Percentiles rank a stretch among this genome's conserved stretches.
phyloP scores from a whole-genome alignment of 2,888 invertebrate species.

The Dicranocentrus wangi region DNA sequence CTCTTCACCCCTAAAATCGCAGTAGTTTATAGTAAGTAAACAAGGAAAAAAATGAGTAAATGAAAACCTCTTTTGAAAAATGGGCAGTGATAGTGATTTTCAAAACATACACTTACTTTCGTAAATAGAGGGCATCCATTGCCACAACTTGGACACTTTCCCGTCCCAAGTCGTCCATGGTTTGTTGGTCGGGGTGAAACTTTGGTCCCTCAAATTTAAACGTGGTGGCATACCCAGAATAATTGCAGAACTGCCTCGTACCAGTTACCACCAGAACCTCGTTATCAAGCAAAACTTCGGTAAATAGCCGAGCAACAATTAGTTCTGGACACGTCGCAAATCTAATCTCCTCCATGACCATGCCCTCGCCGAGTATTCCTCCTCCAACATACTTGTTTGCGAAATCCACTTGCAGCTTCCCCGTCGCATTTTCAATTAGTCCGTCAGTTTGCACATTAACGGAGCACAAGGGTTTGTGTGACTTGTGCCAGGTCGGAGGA shows the following conservation, averaged over 20 bases:
- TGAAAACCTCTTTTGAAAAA: neutral
- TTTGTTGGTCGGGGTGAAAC: constrained; percentile 78
- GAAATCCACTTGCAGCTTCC: constrained; percentile 93
- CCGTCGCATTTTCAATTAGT: constrained; percentile 92
- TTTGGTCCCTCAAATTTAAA: constrained; percentile 74
- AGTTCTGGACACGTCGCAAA: constrained; percentile 96
- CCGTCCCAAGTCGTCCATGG: neutral
- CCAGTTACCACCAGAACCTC: constrained; percentile 86
- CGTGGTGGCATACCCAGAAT: constrained; percentile 75
- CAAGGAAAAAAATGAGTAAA: neutral
- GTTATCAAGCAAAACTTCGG: constrained; percentile 84
- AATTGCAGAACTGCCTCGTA: constrained; percentile 75
- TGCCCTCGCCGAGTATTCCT: neutral
- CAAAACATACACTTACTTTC: neutral
- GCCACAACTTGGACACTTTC: constrained; percentile 75
- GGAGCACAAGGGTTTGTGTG: neutral
- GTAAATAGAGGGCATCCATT: constrained; percentile 76
- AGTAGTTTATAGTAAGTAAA: no score
- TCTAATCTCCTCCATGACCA: constrained; percentile 92
- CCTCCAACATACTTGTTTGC: constrained; percentile 81
- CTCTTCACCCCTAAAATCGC: neutral
- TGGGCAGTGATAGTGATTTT: neutral
- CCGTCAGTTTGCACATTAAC: constrained; percentile 94
- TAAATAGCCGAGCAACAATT: constrained; percentile 88
- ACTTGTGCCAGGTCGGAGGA: neutral